Evolutionary conservation across 2,113 vertebrate species (phyloP), one percentile per base, ranked within the genome.

Genomic region (Calypte anna): DNA sequence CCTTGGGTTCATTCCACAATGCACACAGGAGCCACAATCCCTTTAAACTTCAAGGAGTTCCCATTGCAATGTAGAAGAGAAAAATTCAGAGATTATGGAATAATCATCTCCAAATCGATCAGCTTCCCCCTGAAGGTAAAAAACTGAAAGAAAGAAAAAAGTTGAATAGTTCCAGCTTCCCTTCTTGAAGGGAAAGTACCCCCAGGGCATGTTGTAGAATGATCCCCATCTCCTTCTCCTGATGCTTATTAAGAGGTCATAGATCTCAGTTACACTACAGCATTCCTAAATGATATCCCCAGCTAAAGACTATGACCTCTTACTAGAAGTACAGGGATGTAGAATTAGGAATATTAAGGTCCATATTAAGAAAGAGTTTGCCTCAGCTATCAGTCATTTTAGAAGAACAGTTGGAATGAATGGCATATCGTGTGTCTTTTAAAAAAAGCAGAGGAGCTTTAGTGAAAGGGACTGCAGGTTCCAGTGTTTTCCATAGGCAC

Each of bases 201-300:
- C 96, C 75, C 90, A 97, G 97, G 97, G 98, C 97, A 77, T 83
- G 91, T 94, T 70, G 95, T 96, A 94, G 96, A 97, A 88, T 90
- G 96, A 97, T 96, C 96, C 86, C 96, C 6, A 94, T 96, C 87
- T 97, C 96, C 94, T 97, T 95, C 96, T 97, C 96, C 96, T 96
- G 96, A 96, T 96, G 94, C 96, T 98, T 97, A 97, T 97, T 98
- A 98, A 97, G 97, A 97, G 98, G 97, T 98, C 97, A 97, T 30
- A 94, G 97, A 98, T 97, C 94, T 97, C 95, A 46, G 91, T 96
- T 97, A 97, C 92, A 94, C 79, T 85, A 76, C 57, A 91, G 79
- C 72, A 93, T 88, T 98, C 97, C 96, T 97, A 91, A 88, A 95
- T 95, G 91, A 91, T 91, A 96, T 94, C 91, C 90, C 88, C 88